phyloP scores from a whole-genome alignment of 2,113 vertebrate genomes.

The Sorex fumeus region DNA sequence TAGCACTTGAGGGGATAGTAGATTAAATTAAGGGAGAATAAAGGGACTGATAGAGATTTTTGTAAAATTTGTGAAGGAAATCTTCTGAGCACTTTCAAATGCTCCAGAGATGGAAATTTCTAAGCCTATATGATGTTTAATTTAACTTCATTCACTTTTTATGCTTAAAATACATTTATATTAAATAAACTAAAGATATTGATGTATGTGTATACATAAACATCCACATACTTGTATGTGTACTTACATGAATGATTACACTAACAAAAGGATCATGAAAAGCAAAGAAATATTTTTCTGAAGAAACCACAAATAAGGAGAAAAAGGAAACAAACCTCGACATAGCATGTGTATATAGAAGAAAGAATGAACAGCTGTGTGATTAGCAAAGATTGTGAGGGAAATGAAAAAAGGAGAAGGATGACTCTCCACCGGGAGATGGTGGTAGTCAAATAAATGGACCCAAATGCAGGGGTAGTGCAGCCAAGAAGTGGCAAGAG shows the following conservation, averaged over 20 bases:
- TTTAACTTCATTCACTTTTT: background rate
- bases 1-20: slow-evolving; percentile 25
- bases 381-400: background rate
- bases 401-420: background rate
- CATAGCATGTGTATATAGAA: background rate
- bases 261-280: background rate
- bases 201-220: background rate
- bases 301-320: background rate
- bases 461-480: background rate
- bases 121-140: background rate
- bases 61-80: slow-evolving; percentile 12
- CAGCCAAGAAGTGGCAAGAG: background rate
- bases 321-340: background rate
- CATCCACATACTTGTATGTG: background rate
- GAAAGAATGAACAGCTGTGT: background rate
- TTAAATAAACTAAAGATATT: no score
- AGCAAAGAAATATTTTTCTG: background rate
- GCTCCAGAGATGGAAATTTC: background rate
- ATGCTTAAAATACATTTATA: background rate
- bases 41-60: background rate
- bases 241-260: background rate
- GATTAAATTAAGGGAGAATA: background rate
- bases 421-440: background rate
- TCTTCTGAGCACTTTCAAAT: slow-evolving; percentile 2
- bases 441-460: background rate